A percentile compares a stretch with the other conserved stretches of the same genome.
Conservation (phyloP, 2,797 vertebrate species). For the Poeciliopsis paucimaculata region DNA sequence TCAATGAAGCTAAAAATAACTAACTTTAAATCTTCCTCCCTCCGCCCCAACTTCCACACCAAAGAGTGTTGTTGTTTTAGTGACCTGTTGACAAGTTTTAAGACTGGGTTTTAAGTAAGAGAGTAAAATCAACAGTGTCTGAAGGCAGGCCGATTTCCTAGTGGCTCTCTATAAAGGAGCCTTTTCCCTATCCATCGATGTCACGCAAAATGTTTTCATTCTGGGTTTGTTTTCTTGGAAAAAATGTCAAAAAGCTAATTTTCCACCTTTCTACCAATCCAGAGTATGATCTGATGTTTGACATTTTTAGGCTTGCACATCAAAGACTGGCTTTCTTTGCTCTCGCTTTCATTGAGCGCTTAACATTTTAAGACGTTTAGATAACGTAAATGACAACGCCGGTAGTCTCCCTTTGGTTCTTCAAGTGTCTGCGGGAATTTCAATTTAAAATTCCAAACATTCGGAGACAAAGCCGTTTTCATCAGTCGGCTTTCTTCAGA, state of each 20-base stretch:
- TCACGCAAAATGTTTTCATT: background rate
- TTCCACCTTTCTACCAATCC: background rate
- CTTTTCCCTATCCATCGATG: too few relatives aligned
- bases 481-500: background rate
- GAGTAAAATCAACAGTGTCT: background rate
- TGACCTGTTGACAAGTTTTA: background rate
- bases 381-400: background rate
- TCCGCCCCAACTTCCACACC: background rate
- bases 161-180: background rate
- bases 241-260: background rate
- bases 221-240: too few relatives aligned
- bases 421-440: background rate
- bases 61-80: background rate
- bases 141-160: background rate
- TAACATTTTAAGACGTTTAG: background rate
- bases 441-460: background rate
- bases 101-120: background rate
- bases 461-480: background rate
- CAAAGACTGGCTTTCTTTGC: background rate
- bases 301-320: background rate
- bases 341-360: background rate
- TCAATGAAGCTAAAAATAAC: background rate
- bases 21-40: too few relatives aligned
- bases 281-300: background rate
- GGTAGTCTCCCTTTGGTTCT: background rate